Evolutionary conservation across 2,888 invertebrate genomes (phyloP).

Genomic region (Dryadula phaetusa): DNA sequence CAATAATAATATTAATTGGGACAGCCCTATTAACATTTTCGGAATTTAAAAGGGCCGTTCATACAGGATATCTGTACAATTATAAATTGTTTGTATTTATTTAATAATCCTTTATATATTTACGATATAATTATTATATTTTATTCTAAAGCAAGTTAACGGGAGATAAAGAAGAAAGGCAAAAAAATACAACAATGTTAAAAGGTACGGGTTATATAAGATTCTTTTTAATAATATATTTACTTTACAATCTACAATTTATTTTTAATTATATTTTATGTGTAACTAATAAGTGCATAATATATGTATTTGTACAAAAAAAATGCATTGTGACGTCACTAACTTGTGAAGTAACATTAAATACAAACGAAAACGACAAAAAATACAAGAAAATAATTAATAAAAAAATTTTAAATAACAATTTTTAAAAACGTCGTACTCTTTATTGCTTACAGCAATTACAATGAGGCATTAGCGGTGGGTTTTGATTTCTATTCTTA

Average conservation of each 20-base stretch:
- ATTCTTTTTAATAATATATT: slow-evolving; percentile 11
- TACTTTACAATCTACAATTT: not conserved
- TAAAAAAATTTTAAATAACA: too few species aligned
- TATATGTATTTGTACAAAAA: not conserved
- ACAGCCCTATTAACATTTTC: too few species aligned
- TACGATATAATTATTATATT: too few species aligned
- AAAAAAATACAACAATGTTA: too few species aligned
- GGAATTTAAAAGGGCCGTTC: too few species aligned
- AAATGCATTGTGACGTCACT: slow-evolving; percentile 12
- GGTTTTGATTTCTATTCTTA: slow-evolving; percentile 1
- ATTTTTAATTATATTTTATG: not conserved
- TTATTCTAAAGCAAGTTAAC: too few species aligned
- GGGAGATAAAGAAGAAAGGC: too few species aligned
- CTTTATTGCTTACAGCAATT: slow-evolving; percentile 7
- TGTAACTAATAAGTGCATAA: not conserved
- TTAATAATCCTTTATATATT: too few species aligned
- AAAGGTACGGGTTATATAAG: too few species aligned
- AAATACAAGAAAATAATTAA: not conserved
- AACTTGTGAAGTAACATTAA: not conserved
- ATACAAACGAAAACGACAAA: not conserved
- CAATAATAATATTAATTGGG: too few species aligned
- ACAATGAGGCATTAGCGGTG: slow-evolving; percentile 32
- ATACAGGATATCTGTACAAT: too few species aligned
- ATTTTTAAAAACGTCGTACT: not conserved
- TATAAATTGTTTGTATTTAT: too few species aligned